Base-by-base conservation (phyloP, 2,113 vertebrate genomes). In the Mesoclemmys tuberculata region DNA sequence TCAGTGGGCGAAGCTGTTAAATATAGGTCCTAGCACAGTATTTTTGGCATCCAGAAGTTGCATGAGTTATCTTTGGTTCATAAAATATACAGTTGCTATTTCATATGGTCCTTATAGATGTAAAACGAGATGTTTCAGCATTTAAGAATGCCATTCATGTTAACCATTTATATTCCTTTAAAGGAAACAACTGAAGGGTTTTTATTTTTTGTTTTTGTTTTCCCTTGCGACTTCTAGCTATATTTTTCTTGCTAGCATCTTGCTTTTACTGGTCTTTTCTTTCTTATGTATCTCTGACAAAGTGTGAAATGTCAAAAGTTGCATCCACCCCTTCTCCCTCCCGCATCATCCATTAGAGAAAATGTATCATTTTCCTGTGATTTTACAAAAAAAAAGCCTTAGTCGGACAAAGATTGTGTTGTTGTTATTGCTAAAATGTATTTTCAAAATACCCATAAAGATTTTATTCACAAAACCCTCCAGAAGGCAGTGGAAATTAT, bases 401-500 rank as follows among this genome's bases (percentile, higher is more conserved):
- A 18, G 6, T 8, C 61, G 2, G 18, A 87, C 87, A 46, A 26
- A 80, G 8, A 7, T 1, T 38, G 46, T 74, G 54, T 54, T 5
- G 12, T n/a, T 68, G 29, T 68, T 31, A 10, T 68, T n/a, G 13
- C 6, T 16, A 26, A 68, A 0, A 0, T 2, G 0, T 58, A 74
- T 68, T 51, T 88, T 85, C 71, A 92, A 81, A 89, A 84, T 4
- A 44, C 1, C 11, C 19, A 64, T 14, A 7, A 94, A 75, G 21
- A 48, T 16, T 90, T 84, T 51, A 3, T 24, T 91, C 24, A 58
- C 24, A 71, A 84, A 87, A 54, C 6, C 0, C 12, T 80, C 75
- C 41, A 51, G 41, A 46, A 75, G 31, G 13, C 29, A 31, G 27
- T 16, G 2, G 75, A 93, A 88, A 91, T 1, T 0, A 29, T 9